A percentile compares a stretch with the other conserved stretches of the same genome.
Evolutionary conservation across 2,888 invertebrate species (phyloP).

Genomic region (Vesta saturnalis): DNA sequence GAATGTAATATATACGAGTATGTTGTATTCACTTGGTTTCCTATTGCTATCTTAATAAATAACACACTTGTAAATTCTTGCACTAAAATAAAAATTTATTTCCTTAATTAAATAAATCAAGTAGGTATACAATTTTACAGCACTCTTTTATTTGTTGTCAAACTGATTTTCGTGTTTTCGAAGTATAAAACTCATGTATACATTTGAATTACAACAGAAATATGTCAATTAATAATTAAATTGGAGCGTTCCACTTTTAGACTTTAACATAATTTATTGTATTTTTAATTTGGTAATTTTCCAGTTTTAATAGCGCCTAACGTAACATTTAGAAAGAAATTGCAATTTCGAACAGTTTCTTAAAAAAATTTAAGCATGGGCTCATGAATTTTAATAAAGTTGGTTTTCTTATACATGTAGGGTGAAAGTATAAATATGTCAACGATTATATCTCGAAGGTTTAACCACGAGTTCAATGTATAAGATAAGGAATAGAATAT

Average conservation of each 20-base stretch:
- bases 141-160: background rate
- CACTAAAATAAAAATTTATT: background rate
- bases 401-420: background rate
- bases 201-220: no score
- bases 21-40: background rate
- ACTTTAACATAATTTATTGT: no score
- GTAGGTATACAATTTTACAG: background rate
- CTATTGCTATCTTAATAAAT: background rate
- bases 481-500: background rate
- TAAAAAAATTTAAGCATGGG: background rate
- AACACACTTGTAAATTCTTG: background rate
- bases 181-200: background rate
- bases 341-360: background rate
- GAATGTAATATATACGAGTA: background rate
- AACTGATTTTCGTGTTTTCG: background rate
- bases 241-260: no score
- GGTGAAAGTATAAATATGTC: background rate
- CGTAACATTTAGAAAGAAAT: no score
- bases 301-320: no score
- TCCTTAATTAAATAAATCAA: background rate
- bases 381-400: background rate
- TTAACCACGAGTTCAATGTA: background rate
- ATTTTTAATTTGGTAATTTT: no score
- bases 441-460: constrained; percentile 6
- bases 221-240: no score